Percentiles rank a stretch among this genome's conserved stretches.
Conservation (phyloP, 2,113 vertebrate genomes). For the Dipodomys stephensi region DNA sequence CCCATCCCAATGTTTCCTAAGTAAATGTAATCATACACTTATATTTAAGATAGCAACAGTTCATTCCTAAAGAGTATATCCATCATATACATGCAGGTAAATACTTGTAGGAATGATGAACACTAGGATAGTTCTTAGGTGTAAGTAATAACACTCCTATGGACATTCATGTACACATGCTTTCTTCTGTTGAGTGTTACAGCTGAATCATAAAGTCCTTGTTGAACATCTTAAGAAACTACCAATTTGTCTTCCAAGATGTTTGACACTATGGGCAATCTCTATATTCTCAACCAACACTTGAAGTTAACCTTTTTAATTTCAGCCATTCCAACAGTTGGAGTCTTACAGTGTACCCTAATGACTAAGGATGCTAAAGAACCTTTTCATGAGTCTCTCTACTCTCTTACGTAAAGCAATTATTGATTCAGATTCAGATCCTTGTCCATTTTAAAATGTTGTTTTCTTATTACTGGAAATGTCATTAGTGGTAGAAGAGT, state of each 20-base stretch:
- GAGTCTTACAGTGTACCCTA: background rate
- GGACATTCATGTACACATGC: background rate
- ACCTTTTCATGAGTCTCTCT: background rate
- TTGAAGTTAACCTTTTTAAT: background rate
- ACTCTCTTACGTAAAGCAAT: background rate
- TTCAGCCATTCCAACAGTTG: background rate
- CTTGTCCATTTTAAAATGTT: background rate
- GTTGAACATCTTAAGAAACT: constrained; percentile 22
- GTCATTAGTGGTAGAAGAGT: background rate
- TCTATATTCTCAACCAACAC: background rate
- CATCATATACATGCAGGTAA: background rate
- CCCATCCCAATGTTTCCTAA: too few relatives aligned
- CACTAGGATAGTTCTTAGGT: background rate
- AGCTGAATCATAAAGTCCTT: background rate
- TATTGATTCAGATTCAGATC: background rate
- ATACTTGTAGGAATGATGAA: background rate
- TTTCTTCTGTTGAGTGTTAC: constrained; percentile 1
- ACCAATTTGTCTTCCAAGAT: constrained; percentile 1
- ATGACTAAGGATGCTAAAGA: background rate
- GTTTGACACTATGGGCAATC: background rate
- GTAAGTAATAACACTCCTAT: background rate
- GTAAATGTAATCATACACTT: background rate
- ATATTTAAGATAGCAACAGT: background rate
- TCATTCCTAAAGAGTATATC: background rate
- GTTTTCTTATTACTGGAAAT: constrained; percentile 28